phyloP scores from a whole-genome alignment of 2,888 invertebrate genomes.

The Sminthurides aquaticus region DNA sequence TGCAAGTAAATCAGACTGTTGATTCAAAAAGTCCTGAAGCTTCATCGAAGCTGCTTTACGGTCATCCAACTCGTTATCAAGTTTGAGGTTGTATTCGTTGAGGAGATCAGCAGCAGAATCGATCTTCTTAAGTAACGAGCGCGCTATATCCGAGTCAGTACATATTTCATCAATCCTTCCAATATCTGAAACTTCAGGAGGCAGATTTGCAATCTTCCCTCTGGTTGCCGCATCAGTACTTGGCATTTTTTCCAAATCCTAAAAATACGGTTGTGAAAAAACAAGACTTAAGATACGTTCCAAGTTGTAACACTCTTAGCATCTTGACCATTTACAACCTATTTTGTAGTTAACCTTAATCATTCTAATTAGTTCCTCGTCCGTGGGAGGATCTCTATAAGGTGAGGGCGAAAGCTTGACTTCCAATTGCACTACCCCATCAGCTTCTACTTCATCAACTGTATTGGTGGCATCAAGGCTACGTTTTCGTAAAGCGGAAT shows the following conservation, averaged over 20 bases:
- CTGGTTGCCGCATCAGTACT: slow-evolving; percentile 88
- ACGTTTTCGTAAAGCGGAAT: slow-evolving; percentile 31
- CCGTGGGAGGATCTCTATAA: slow-evolving; percentile 75
- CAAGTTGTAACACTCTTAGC: neutral
- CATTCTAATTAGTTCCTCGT: slow-evolving; percentile 81
- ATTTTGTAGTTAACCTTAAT: slow-evolving; percentile 52
- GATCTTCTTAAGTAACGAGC: slow-evolving; percentile 70
- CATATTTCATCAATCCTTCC: slow-evolving; percentile 66
- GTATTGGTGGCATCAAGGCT: slow-evolving; percentile 35
- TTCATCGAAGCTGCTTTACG: slow-evolving; percentile 75
- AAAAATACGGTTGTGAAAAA: slow-evolving; percentile 45
- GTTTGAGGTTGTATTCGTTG: slow-evolving; percentile 78
- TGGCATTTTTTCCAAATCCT: slow-evolving; percentile 87
- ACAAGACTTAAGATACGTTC: neutral
- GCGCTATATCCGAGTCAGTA: slow-evolving; percentile 68
- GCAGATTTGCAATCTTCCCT: slow-evolving; percentile 86
- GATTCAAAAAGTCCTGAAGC: slow-evolving; percentile 77
- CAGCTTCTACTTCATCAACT: slow-evolving; percentile 40
- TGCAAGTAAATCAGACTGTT: slow-evolving; percentile 74
- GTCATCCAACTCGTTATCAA: slow-evolving; percentile 82
- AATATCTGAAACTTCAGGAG: slow-evolving; percentile 89
- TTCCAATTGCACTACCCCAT: slow-evolving; percentile 38
- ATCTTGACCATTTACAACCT: too few species aligned
- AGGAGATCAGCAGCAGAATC: slow-evolving; percentile 79
- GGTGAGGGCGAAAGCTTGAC: slow-evolving; percentile 39